Base-by-base conservation (phyloP, 1,140 invertebrate genomes). In the Penaeus japonicus region DNA sequence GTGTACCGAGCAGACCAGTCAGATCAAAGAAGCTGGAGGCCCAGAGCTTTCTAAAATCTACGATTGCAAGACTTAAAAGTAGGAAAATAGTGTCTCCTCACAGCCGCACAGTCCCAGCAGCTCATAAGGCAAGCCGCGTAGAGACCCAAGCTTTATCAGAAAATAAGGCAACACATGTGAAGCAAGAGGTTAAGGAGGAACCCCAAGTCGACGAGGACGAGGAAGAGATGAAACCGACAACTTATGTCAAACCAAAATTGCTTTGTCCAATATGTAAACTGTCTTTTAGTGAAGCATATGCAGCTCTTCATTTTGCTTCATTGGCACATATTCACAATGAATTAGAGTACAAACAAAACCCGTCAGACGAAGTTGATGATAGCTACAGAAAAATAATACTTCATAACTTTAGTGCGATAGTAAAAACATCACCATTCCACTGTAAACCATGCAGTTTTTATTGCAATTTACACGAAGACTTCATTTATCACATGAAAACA, bases 271-370 rank as follows among this genome's bases (percentile, higher is more conserved):
- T 89, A 47, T 89, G 87, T 53, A 84, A 85, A 24, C 65, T 89
- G 18, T 89, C 87, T 55, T 89, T 89, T 55, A 81, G 82, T 15
- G 73, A 84, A 24, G 32, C 87, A 32, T 89, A 84, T 78, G 82
- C 82, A 35, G 73, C 87, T 3, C 75, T 84, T 54, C 87, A 89
- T 35, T 84, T 89, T 59, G 87, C 87, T 15, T 89, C 87, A 2
- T n/a, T 89, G 39, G 87, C 87, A 55, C 87, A 89, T 57, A 89
- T 89, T 24, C 87, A 89, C 27, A 89, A 89, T 65, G 87, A 89
- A 47, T 53, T 89, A 15, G 87, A 89, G 54, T 84, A 89, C 18
- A 84, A 57, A 18, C 81, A 80, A 27, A 89, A 55, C 70, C 79
- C 57, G 30, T 57, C 39, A 20, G 57, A 84, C 7, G 87, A 89